Evolutionary conservation across 2,888 invertebrate species (phyloP).

Genomic region (Drosophila fungiperda): DNA sequence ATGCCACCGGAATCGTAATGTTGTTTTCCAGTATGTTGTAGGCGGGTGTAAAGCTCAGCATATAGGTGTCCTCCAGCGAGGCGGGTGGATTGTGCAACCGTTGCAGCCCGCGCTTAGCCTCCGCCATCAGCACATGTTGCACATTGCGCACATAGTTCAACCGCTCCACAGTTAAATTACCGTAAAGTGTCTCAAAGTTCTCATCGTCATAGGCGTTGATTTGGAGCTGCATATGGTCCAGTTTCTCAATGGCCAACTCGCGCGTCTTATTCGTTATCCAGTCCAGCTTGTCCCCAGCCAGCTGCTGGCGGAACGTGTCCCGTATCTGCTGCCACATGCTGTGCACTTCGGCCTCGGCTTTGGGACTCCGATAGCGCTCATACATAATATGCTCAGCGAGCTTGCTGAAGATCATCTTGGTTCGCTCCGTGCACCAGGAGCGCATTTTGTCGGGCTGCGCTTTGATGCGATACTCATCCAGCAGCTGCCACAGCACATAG

Average conservation of each 20-base stretch:
- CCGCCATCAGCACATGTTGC: slow-evolving; percentile 58
- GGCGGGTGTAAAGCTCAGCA: slow-evolving; percentile 69
- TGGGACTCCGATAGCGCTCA: slow-evolving; percentile 60
- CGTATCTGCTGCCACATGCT: slow-evolving; percentile 77
- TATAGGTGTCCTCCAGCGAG: slow-evolving; percentile 43
- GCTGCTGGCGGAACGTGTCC: slow-evolving; percentile 61
- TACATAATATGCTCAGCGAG: slow-evolving; percentile 75
- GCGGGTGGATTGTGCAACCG: slow-evolving; percentile 42
- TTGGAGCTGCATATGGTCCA: slow-evolving; percentile 70
- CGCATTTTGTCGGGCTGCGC: slow-evolving; percentile 20
- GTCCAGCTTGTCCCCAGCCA: slow-evolving; percentile 71
- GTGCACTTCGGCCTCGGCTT: slow-evolving; percentile 67
- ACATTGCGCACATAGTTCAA: slow-evolving; percentile 73
- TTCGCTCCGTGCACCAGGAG: slow-evolving; percentile 67
- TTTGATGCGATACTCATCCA: slow-evolving; percentile 68
- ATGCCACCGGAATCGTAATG: slow-evolving; percentile 79
- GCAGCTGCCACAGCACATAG: slow-evolving; percentile 75
- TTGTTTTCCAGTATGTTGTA: slow-evolving; percentile 73
- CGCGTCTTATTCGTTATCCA: slow-evolving; percentile 79
- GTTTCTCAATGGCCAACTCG: slow-evolving; percentile 68
- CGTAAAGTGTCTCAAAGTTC: slow-evolving; percentile 64
- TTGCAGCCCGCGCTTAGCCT: slow-evolving; percentile 19
- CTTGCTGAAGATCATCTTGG: slow-evolving; percentile 75
- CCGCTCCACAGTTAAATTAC: slow-evolving; percentile 52
- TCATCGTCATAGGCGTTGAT: slow-evolving; percentile 78